Conservation (phyloP, 2,888 invertebrate species). For the Hirtodrosophila alboralis region DNA sequence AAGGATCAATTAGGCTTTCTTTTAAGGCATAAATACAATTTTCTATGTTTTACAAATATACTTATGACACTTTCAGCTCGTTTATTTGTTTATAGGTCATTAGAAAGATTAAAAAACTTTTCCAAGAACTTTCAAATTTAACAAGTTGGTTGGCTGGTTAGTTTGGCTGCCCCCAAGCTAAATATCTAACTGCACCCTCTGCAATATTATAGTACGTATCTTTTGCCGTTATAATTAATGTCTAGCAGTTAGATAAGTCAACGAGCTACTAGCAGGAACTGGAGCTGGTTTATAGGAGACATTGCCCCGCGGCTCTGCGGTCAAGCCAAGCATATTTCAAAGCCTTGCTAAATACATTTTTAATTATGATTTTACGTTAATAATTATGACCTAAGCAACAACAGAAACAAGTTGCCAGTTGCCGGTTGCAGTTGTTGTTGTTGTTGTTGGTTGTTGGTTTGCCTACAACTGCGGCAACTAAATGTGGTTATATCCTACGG, state of each 20-base stretch:
- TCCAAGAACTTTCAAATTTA: background rate
- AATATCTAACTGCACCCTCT: constrained; percentile 16
- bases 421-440: constrained; percentile 39
- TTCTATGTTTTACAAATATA: no score
- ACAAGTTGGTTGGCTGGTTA: constrained; percentile 13
- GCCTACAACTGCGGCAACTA: constrained; percentile 26
- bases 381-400: constrained; percentile 75
- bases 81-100: no score
- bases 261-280: constrained; percentile 13
- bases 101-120: no score
- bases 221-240: constrained; percentile 25
- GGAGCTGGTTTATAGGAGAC: constrained; percentile 9
- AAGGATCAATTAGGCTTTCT: no score
- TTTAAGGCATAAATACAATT: no score
- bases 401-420: constrained; percentile 54
- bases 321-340: constrained; percentile 58
- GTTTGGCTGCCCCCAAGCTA: background rate
- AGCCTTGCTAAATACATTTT: constrained; percentile 77
- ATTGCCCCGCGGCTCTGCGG: constrained; percentile 21
- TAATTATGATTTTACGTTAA: constrained; percentile 79
- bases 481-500: constrained; percentile 61
- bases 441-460: constrained; percentile 13
- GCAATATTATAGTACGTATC: background rate
- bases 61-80: no score
- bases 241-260: constrained; percentile 15